Evolutionary conservation across 2,888 invertebrate genomes (phyloP).

Genomic region (Hypselothyrea guttata): DNA sequence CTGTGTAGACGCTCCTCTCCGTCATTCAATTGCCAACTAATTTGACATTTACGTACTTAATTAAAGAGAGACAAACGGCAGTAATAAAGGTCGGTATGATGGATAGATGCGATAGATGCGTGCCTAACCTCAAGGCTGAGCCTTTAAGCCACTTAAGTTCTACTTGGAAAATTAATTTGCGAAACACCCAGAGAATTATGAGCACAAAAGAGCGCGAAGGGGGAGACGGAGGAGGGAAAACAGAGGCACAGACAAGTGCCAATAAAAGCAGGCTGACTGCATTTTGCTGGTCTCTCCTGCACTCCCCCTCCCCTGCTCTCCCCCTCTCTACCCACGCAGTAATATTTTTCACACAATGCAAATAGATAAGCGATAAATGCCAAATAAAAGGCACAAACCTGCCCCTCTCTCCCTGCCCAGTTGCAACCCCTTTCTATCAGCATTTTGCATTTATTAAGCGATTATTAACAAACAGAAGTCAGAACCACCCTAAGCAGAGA

Average conservation of each 20-base stretch:
- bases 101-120: slow-evolving; percentile 4
- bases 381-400: slow-evolving; percentile 49
- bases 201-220: no score
- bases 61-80: slow-evolving; percentile 42
- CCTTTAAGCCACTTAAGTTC: slow-evolving; percentile 71
- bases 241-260: slow-evolving; percentile 37
- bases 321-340: background rate
- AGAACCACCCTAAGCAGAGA: slow-evolving; percentile 26
- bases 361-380: slow-evolving; percentile 71
- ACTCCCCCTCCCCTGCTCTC: background rate
- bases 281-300: slow-evolving; percentile 1
- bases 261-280: slow-evolving; percentile 31
- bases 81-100: background rate
- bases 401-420: background rate
- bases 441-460: slow-evolving; percentile 80
- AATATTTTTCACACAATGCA: slow-evolving; percentile 33
- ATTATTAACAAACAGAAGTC: slow-evolving; percentile 74
- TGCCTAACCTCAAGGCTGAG: slow-evolving; percentile 45
- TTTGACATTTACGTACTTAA: slow-evolving; percentile 62
- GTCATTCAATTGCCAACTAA: slow-evolving; percentile 65
- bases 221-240: background rate
- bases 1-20: background rate
- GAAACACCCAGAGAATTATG: slow-evolving; percentile 49
- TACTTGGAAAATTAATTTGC: slow-evolving; percentile 65
- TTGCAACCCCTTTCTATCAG: slow-evolving; percentile 40